Evolutionary conservation across 2,113 vertebrate genomes (phyloP), one percentile per base, ranked within the genome.

Genomic region (Brachypodius melanocephalos): DNA sequence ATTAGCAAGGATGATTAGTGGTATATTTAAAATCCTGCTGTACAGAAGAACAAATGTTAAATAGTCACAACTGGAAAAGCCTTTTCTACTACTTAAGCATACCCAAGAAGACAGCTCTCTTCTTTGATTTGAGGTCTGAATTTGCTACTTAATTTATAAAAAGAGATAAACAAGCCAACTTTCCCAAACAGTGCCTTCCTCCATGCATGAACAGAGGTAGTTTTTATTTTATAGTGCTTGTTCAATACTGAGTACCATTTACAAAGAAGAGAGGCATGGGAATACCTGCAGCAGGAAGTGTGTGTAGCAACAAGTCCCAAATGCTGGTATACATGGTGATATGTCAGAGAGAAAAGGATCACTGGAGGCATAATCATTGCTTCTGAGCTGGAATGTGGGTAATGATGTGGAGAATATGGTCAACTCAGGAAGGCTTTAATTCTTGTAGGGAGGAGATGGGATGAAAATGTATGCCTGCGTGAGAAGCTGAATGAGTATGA

Each of bases 231-330:
- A 6, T 51, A 59, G 18, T 45, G 51, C 31, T 51, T 89, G 13
- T 45, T 93, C 51, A 75, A 10, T 46, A 34, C 17, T 55, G 2
- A 3, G 17, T 72, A 51, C 19, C 22, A 9, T 42, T 89, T 66
- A 24, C 17, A 54, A 54, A 48, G 48, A 40, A 13, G 36, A n/a
- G 12, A 40, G 43, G 4, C 0, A 0, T 78, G n/a, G 40, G 29
- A 74, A 62, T 40, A 61, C 52, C 59, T 82, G 26, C 43, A 62
- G 32, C 17, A 16, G 57, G 34, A 69, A 45, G 7, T 26, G 14
- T 29, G n/a, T 66, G 16, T 26, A 48, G 14, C 24, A 65, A 36
- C 3, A 69, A 90, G 51, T 8, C 34, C 24, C 3, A 3, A 20
- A 34, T 63, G 48, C 29, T 83, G 38, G 14, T 19, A 8, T 45